Percentiles rank a stretch among this genome's conserved stretches.
Conservation (phyloP, 2,797 vertebrate species). For the Aldrovandia affinis region DNA sequence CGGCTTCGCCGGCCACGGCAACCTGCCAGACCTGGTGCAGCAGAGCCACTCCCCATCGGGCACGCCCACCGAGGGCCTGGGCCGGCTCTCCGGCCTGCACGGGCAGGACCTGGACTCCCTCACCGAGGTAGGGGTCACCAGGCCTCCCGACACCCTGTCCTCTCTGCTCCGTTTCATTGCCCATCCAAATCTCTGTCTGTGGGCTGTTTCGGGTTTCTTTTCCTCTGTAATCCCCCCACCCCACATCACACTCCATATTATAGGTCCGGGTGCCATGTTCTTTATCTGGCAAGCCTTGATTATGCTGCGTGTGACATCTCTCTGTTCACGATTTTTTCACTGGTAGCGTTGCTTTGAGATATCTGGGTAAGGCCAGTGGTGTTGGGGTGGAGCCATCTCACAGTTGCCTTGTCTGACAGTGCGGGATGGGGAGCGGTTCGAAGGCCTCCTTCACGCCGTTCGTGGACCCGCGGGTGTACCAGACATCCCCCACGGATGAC, state of each 20-base stretch:
- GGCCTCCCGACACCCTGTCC: neutral
- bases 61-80: constrained; percentile 85
- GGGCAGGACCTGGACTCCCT: constrained; percentile 84
- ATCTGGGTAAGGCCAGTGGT: neutral
- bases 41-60: constrained; percentile 92
- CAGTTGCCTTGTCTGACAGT: constrained; percentile 66
- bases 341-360: neutral
- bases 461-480: constrained; percentile 91
- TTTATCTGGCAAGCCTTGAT: neutral
- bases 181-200: neutral
- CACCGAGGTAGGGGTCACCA: constrained; percentile 81
- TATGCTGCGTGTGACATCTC: neutral
- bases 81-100: constrained; percentile 74
- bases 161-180: neutral
- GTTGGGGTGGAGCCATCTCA: neutral
- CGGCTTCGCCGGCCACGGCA: constrained; percentile 88
- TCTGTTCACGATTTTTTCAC: neutral
- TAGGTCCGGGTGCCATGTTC: neutral
- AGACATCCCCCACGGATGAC: constrained; percentile 87
- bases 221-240: neutral
- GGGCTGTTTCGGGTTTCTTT: neutral
- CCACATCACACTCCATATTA: neutral
- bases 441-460: constrained; percentile 94
- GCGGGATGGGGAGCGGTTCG: constrained; percentile 84
- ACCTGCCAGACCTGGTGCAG: constrained; percentile 94